Percentiles rank a stretch among this genome's conserved stretches.
Evolutionary conservation across 2,888 invertebrate genomes (phyloP).

Genomic region (Andrena flavipes): DNA sequence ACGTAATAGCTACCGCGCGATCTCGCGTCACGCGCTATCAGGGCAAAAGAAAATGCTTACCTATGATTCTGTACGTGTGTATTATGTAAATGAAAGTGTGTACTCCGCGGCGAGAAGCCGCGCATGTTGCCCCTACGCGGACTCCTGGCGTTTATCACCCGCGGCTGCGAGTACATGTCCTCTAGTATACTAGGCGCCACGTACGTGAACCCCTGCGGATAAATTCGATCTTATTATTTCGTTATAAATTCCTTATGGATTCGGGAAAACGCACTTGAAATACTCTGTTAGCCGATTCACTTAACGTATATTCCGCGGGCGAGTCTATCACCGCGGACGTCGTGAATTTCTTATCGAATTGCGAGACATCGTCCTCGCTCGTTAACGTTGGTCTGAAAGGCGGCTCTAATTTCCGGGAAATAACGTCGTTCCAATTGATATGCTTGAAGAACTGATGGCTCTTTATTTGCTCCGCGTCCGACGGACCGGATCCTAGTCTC

Average conservation of each 20-base stretch:
- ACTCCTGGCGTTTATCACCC: constrained; percentile 92
- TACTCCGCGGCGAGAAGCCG: constrained; percentile 78
- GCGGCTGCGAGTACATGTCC: constrained; percentile 92
- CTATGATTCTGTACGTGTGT: constrained; percentile 73
- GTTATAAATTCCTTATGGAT: background rate
- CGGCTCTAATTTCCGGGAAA: constrained; percentile 94
- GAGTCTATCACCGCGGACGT: constrained; percentile 98
- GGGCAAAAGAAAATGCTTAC: constrained; percentile 60
- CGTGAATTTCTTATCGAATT: constrained; percentile 99
- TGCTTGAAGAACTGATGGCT: constrained; percentile 97
- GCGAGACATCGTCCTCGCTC: constrained; percentile 97
- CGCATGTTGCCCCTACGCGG: constrained; percentile 88
- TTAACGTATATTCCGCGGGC: constrained; percentile 96
- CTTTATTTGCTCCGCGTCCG: constrained; percentile 95
- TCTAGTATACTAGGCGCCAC: constrained; percentile 98
- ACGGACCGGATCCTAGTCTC: constrained; percentile 93
- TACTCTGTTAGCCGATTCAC: constrained; percentile 98
- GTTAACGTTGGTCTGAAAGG: constrained; percentile 97
- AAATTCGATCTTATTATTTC: too few relatives aligned
- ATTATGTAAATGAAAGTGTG: constrained; percentile 73
- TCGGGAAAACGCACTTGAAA: constrained; percentile 91
- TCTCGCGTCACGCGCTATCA: constrained; percentile 13
- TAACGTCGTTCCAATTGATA: constrained; percentile 97
- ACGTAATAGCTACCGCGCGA: background rate
- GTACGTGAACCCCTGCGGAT: constrained; percentile 96